Conservation (phyloP, 2,888 invertebrate genomes). For the Cosmia pyralina region DNA sequence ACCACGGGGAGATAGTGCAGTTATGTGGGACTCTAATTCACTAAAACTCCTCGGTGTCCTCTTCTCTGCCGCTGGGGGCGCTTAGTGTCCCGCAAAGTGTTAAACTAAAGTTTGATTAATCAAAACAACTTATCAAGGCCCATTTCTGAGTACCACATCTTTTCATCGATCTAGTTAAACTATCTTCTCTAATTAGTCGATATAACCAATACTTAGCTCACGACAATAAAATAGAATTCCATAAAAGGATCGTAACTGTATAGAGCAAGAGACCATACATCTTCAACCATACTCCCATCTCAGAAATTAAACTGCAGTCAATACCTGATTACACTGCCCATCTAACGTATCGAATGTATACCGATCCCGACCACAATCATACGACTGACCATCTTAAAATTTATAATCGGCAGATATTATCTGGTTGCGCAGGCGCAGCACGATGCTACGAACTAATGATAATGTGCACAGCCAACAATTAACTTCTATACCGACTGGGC, state of each 20-base stretch:
- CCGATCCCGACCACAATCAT: conserved; percentile 57
- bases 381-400: conserved; percentile 71
- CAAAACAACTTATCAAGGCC: no score
- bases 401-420: conserved; percentile 77
- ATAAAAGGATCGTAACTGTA: conserved; percentile 13
- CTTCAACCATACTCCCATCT: conserved; percentile 17
- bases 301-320: conserved; percentile 50
- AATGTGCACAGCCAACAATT: conserved; percentile 82
- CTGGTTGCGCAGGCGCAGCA: conserved; percentile 74
- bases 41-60: no score
- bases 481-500: conserved; percentile 83
- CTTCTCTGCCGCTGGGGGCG: no score
- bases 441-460: conserved; percentile 76
- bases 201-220: not conserved
- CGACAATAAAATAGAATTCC: not conserved
- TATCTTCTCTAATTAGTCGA: no score
- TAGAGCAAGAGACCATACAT: conserved; percentile 16
- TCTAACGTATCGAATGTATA: conserved; percentile 51
- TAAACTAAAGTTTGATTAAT: no score
- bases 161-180: no score
- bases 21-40: no score
- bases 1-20: no score
- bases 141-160: no score
- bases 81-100: no score
- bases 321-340: conserved; percentile 45